Conservation (phyloP, 1,140 invertebrate species). For the Trachymyrmex septentrionalis region DNA sequence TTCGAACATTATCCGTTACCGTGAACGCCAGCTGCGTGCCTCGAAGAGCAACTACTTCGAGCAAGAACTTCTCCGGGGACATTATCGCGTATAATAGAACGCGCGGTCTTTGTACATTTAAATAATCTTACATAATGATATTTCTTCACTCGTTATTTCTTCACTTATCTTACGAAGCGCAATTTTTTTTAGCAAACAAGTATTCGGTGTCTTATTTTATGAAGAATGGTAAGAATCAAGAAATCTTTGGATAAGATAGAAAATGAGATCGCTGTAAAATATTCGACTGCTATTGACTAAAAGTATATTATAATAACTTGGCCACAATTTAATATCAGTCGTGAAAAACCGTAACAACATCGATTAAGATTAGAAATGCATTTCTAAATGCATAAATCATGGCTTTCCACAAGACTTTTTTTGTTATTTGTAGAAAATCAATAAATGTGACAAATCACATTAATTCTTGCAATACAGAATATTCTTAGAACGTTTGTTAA, state of each 20-base stretch:
- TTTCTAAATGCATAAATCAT: neutral
- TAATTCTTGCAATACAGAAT: neutral
- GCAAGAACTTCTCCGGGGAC: conserved; percentile 16
- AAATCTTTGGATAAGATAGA: neutral
- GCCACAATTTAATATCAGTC: neutral
- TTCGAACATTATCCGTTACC: conserved; percentile 43
- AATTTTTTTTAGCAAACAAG: neutral
- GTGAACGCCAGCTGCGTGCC: conserved; percentile 26
- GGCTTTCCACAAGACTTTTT: neutral
- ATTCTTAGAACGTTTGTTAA: neutral
- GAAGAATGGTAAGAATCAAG: neutral
- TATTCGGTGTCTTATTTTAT: neutral
- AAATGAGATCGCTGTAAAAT: neutral
- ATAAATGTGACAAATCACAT: conserved; percentile 13
- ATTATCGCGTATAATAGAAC: conserved; percentile 8
- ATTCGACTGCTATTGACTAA: no score
- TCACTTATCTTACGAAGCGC: neutral
- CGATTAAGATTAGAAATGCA: neutral
- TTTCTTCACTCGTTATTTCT: neutral
- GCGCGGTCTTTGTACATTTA: conserved; percentile 17
- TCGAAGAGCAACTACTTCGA: conserved; percentile 6
- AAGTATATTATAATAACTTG: neutral
- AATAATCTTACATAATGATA: neutral
- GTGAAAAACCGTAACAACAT: neutral
- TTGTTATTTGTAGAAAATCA: neutral